These are phyloP conservation scores for Pseudeuparius sepicola DNA, from an alignment of 2,888 invertebrate species.

Conservation along the genomic window DNA sequence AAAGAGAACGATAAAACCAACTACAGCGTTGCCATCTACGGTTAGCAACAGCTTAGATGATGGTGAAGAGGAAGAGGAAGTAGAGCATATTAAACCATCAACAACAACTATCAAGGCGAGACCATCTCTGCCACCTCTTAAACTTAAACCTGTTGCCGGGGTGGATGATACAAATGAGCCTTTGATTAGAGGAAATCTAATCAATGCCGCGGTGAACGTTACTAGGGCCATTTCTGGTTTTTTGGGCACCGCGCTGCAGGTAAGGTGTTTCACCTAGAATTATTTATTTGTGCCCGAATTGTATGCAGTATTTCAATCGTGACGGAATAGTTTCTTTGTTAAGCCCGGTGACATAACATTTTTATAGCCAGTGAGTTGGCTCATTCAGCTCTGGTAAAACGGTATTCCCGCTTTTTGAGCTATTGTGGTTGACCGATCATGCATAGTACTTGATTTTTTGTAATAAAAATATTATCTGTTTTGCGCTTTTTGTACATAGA, in stretches of 20 bases:
- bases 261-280: constrained; percentile 33
- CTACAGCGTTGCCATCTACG: constrained; percentile 20
- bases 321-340: no score
- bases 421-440: no score
- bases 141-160: constrained; percentile 35
- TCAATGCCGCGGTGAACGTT: constrained; percentile 65
- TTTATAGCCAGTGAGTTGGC: no score
- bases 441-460: no score
- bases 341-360: no score
- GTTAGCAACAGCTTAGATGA: constrained; percentile 25
- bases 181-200: constrained; percentile 43
- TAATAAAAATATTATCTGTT: no score
- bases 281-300: no score
- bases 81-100: constrained; percentile 15
- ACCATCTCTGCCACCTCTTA: constrained; percentile 33
- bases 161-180: constrained; percentile 31
- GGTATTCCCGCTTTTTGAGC: no score
- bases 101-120: constrained; percentile 20
- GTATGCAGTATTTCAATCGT: constrained; percentile 1
- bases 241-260: constrained; percentile 68
- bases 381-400: no score
- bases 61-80: constrained; percentile 21
- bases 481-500: no score
- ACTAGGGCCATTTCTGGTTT: constrained; percentile 70
- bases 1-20: constrained; percentile 13